These are phyloP conservation scores for Epinotia demarniana DNA, from an alignment of 2,888 invertebrate genomes.

Conservation along the genomic window DNA sequence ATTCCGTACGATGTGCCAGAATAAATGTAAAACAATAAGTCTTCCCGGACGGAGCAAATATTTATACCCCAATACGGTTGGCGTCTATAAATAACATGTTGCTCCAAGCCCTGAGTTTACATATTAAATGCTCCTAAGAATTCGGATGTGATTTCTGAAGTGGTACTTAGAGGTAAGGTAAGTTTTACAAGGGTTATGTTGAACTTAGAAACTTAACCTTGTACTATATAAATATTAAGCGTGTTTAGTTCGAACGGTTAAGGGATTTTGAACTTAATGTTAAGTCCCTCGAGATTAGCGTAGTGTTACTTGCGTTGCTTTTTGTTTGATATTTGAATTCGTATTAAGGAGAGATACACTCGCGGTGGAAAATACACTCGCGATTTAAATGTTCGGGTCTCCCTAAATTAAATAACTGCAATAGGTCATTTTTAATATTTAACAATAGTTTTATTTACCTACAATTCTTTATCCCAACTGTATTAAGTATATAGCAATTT, in stretches of 20 bases:
- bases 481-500: too few relatives aligned
- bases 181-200: not conserved
- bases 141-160: constrained; percentile 25
- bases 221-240: not conserved
- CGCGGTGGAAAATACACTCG: too few relatives aligned
- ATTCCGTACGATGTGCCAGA: constrained; percentile 19
- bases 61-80: constrained; percentile 41
- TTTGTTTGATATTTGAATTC: not conserved
- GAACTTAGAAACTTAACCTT: not conserved
- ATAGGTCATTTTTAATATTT: too few relatives aligned
- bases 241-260: not conserved
- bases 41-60: constrained; percentile 34
- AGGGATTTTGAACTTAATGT: constrained; percentile 1
- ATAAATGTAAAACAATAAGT: constrained; percentile 44
- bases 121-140: constrained; percentile 22
- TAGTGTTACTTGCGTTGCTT: too few relatives aligned
- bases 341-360: too few relatives aligned
- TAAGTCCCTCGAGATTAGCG: not conserved
- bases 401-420: too few relatives aligned
- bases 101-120: constrained; percentile 17
- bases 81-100: constrained; percentile 27
- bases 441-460: too few relatives aligned
- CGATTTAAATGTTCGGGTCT: too few relatives aligned
- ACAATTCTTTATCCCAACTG: too few relatives aligned
- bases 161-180: not conserved